These are phyloP conservation scores for Drosophila borealis DNA, from an alignment of 2,888 invertebrate genomes.

Conservation along the genomic window DNA sequence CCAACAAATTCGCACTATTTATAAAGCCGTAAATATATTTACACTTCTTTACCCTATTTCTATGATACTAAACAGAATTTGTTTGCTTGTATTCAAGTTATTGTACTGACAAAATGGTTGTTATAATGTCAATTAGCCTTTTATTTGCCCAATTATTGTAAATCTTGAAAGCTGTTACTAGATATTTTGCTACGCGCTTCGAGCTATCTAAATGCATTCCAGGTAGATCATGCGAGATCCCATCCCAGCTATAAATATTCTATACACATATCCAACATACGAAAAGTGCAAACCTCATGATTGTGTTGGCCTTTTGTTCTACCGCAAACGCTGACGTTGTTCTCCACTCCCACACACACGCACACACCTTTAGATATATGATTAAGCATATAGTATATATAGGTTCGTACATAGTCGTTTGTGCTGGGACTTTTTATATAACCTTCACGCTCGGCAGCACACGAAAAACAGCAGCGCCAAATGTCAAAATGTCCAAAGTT, in stretches of 20 bases:
- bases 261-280: neutral
- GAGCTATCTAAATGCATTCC: neutral
- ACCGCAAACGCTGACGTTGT: slow-evolving; percentile 10
- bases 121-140: neutral
- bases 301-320: slow-evolving; percentile 26
- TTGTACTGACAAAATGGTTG: neutral
- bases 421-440: slow-evolving; percentile 21
- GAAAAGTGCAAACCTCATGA: slow-evolving; percentile 1
- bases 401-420: slow-evolving; percentile 13
- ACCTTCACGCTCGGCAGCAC: slow-evolving; percentile 69
- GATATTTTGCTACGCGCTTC: neutral
- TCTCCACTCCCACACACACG: slow-evolving; percentile 38
- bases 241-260: neutral
- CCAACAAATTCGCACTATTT: neutral
- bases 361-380: neutral
- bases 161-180: neutral
- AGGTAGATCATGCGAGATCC: slow-evolving; percentile 12
- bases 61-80: neutral
- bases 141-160: neutral
- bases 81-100: neutral
- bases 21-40: no score
- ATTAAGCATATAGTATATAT: slow-evolving; percentile 14
- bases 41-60: no score
- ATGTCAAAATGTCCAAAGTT: slow-evolving; percentile 73
- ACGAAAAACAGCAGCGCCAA: slow-evolving; percentile 56